Conservation (phyloP, 2,888 invertebrate species). For the Microctonus brassicae region DNA sequence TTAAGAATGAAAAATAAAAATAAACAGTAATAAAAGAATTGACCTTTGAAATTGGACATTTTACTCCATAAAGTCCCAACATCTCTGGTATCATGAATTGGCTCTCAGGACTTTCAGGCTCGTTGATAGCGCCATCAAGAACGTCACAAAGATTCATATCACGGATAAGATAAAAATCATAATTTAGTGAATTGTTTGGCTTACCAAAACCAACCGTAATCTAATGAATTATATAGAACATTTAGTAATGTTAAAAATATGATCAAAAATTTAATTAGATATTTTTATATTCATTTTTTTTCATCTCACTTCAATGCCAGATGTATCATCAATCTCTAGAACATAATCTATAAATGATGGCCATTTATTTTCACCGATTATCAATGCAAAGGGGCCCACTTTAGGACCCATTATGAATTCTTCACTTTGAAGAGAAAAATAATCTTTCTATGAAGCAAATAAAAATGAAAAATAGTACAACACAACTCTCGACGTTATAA, state of each 20-base stretch:
- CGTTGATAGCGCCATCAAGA: slow-evolving; percentile 26
- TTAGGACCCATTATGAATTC: neutral
- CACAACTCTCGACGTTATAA: neutral
- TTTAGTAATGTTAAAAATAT: slow-evolving; percentile 1
- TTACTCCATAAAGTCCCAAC: slow-evolving; percentile 33
- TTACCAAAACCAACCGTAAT: neutral
- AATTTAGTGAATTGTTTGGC: slow-evolving; percentile 11
- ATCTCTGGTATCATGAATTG: slow-evolving; percentile 28
- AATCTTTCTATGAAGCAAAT: neutral
- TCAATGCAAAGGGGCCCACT: neutral
- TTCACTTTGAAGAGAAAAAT: neutral
- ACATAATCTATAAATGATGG: slow-evolving; percentile 31
- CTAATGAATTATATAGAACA: slow-evolving; percentile 16
- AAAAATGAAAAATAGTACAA: neutral
- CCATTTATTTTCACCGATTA: neutral
- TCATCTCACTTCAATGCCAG: slow-evolving; percentile 33
- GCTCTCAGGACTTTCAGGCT: slow-evolving; percentile 21
- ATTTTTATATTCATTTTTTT: neutral
- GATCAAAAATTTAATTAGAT: neutral
- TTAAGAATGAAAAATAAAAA: neutral
- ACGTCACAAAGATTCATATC: slow-evolving; percentile 36
- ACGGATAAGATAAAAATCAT: slow-evolving; percentile 8
- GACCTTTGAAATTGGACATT: slow-evolving; percentile 40
- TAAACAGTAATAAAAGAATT: too few relatives aligned
- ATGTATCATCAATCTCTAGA: slow-evolving; percentile 9